Percentiles rank a stretch among this genome's conserved stretches.
Evolutionary conservation across 2,888 invertebrate species (phyloP).

Genomic region (Cheiracanthium punctorium): DNA sequence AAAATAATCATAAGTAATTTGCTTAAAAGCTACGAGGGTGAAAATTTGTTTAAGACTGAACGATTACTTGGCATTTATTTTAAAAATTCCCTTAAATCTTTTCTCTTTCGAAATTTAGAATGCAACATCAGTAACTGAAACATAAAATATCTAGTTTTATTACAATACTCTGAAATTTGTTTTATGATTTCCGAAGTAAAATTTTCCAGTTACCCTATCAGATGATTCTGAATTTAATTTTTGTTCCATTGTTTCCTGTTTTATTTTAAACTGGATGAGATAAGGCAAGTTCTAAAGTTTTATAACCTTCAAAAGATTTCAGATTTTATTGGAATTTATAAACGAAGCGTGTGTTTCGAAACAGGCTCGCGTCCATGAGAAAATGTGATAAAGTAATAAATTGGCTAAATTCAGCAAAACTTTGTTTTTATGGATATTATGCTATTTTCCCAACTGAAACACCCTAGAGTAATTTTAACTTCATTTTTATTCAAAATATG

Average conservation of each 20-base stretch:
- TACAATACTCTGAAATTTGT: not conserved
- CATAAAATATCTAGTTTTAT: not conserved
- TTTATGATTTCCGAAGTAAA: not conserved
- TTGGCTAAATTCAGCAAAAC: not conserved
- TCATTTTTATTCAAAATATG: too few relatives aligned
- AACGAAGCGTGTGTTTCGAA: not conserved
- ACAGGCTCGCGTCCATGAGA: not conserved
- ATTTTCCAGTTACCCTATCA: not conserved
- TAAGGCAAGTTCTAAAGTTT: not conserved
- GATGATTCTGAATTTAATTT: not conserved
- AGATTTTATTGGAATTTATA: not conserved
- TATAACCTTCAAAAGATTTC: not conserved
- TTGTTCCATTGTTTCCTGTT: not conserved
- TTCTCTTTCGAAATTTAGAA: too few relatives aligned
- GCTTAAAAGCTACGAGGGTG: too few relatives aligned
- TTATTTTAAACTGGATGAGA: not conserved
- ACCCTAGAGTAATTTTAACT: too few relatives aligned
- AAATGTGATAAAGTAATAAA: not conserved
- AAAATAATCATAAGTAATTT: too few relatives aligned
- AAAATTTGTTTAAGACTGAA: too few relatives aligned
- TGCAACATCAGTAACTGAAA: not conserved
- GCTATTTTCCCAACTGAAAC: too few relatives aligned
- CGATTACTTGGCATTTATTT: too few relatives aligned
- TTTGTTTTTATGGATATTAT: not conserved
- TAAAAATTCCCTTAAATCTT: too few relatives aligned